Percentiles rank a stretch among this genome's conserved stretches.
Conservation (phyloP, 2,888 invertebrate species). For the Orchestes rusci region DNA sequence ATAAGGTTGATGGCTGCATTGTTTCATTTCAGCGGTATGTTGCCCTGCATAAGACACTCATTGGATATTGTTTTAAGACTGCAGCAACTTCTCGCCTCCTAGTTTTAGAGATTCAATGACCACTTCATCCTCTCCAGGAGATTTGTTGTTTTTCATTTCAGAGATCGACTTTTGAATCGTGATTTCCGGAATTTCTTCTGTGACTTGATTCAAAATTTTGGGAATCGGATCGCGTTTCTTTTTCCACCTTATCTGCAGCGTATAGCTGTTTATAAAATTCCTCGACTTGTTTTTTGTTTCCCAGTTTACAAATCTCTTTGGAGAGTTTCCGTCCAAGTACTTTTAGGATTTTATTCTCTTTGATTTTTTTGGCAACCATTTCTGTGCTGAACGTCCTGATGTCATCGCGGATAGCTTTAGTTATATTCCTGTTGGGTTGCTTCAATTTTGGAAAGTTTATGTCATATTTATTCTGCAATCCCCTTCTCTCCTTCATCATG, state of each 20-base stretch:
- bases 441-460: too few species aligned
- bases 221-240: too few species aligned
- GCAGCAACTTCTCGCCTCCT: background rate
- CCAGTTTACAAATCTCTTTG: background rate
- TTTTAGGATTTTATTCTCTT: background rate
- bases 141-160: conserved; percentile 11
- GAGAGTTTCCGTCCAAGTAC: background rate
- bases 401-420: background rate
- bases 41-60: background rate
- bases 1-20: background rate
- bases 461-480: background rate
- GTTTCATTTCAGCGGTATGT: background rate
- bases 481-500: background rate
- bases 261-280: background rate
- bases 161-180: background rate
- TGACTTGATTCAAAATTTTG: too few species aligned
- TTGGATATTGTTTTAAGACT: background rate
- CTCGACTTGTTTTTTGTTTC: background rate
- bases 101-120: background rate
- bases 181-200: background rate
- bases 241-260: background rate
- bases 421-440: background rate
- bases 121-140: conserved; percentile 3
- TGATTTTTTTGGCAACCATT: background rate
- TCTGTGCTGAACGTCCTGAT: background rate